Evolutionary conservation across 2,888 invertebrate species (phyloP), one percentile per base, ranked within the genome.

Genomic region (Drosophila helvetica): DNA sequence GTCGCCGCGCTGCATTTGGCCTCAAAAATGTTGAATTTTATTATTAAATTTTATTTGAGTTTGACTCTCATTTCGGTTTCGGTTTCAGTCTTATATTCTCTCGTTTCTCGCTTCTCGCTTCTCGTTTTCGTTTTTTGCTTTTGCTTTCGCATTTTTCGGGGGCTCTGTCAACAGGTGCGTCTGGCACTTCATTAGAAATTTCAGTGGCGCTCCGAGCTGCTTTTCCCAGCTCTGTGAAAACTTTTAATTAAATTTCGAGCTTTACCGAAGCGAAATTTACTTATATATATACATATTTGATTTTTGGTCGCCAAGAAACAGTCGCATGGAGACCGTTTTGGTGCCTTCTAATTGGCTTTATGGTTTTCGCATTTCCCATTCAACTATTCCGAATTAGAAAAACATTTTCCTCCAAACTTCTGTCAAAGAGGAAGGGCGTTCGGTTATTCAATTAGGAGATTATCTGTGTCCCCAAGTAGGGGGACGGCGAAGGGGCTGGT

Each of bases 221-320:
- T 45, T 30, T 50, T 22, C n/a, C 30, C 55, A 33, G 53, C 54
- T 30, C 52, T 51, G 46, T 66, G 62, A 53, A 66, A 83, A 87
- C 73, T 87, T 83, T 83, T 87, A 83, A 83, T 83, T 83, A 83
- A 83, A 85, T 78, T 75, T 73, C 71, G 53, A 69, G 69, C 75
- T 75, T 70, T 62, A 63, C 74, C 61, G 69, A 53, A 82, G 79
- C 62, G 68, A 85, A 87, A 78, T 79, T 79, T 67, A 75, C 77
- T 83, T 85, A 79, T 22, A 52, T 15, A 38, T 17, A 12, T 10
- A 38, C 3, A 19, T 52, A 85, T 87, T 87, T 87, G 80, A 82
- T 83, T 83, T 82, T 79, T 63, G 61, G 82, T 83, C 67, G 70
- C 86, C 74, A 67, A 70, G 83, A 75, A 78, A 87, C 80, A 75